Base-by-base conservation (phyloP, 2,888 invertebrate genomes). In the Latheticus oryzae region DNA sequence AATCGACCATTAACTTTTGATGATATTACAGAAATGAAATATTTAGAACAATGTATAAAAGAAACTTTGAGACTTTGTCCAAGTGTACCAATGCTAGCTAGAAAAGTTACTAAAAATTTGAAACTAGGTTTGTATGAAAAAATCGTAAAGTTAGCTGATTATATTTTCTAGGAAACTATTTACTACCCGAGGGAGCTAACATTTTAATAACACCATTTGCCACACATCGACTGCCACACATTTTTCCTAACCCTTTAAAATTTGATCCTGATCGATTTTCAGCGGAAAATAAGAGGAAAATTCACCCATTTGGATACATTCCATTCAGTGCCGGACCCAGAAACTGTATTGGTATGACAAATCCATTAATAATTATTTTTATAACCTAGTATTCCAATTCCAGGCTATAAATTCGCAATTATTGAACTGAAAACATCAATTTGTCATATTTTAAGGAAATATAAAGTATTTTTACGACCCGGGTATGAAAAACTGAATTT, bases 31-130 rank as follows among this genome's bases (percentile, higher is more conserved):
- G 81, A 83, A 50, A 84, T 89, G 84, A 81, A 82, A 52, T 89
- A 88, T 67, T 78, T 89, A 60, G 89, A 89, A 63, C 84, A 84
- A 64, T 88, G 87, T 63, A 85, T 89, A 37, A 89, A 89, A 71
- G 89, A 89, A 71, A 81, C 87, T 0, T 68, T 89, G 42, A 76
- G 88, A 37, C 72, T 89, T 5, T 87, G 84, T 62, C 89, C 89
- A 1, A 87, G 87, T 63, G 87, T 89, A 2, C 86, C 85, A 16
- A 82, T 87, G 65, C 83, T 89, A 66, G 83, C 85, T 1, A 82
- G 89, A 53, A 78, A 76, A 37, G 68, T 87, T 26, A 78, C 78
- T 0, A 84, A 85, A 70, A 82, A 84, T 62, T 78, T 86, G 5
- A 75, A 77, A 52, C 76, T 87, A 61, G 85, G 87, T 86, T 74